Conservation (phyloP, 2,888 invertebrate species). For the Hypselothyrea guttata region DNA sequence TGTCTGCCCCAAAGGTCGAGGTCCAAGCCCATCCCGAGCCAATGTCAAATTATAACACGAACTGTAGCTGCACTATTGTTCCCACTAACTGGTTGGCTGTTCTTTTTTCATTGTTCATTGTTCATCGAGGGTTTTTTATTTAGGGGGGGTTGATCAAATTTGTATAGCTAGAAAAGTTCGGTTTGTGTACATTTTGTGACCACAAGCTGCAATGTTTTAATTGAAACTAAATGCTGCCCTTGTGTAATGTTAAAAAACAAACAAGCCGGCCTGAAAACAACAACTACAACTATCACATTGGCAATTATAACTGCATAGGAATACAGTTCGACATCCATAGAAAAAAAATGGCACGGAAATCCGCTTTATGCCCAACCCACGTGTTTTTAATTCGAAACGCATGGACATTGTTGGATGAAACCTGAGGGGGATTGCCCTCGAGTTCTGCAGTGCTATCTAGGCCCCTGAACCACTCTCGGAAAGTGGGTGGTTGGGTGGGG, state of each 20-base stretch:
- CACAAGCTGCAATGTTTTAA: constrained; percentile 77
- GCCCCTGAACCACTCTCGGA: constrained; percentile 9
- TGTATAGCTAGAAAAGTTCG: constrained; percentile 46
- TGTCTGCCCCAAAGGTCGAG: constrained; percentile 24
- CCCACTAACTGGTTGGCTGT: constrained; percentile 25
- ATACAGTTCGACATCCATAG: constrained; percentile 21
- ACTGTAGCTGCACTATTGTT: constrained; percentile 16
- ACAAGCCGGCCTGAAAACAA: constrained; percentile 40
- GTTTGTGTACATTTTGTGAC: constrained; percentile 50
- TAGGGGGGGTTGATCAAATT: constrained; percentile 17
- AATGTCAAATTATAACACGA: constrained; percentile 52
- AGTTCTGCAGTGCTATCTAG: constrained; percentile 2
- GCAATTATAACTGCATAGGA: constrained; percentile 72
- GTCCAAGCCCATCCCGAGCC: constrained; percentile 17
- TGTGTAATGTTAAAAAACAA: constrained; percentile 67
- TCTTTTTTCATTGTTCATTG: constrained; percentile 20
- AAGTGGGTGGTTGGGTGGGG: constrained; percentile 11
- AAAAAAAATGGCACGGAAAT: constrained; percentile 60
- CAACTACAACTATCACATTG: constrained; percentile 33
- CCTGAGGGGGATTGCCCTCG: background rate
- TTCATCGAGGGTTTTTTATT: constrained; percentile 17
- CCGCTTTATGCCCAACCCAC: constrained; percentile 70
- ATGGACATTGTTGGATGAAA: constrained; percentile 29
- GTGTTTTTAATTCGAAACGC: constrained; percentile 56
- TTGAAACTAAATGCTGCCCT: constrained; percentile 76